Evolutionary conservation across 1,140 invertebrate species (phyloP).

Genomic region (Acromyrmex charruanus): DNA sequence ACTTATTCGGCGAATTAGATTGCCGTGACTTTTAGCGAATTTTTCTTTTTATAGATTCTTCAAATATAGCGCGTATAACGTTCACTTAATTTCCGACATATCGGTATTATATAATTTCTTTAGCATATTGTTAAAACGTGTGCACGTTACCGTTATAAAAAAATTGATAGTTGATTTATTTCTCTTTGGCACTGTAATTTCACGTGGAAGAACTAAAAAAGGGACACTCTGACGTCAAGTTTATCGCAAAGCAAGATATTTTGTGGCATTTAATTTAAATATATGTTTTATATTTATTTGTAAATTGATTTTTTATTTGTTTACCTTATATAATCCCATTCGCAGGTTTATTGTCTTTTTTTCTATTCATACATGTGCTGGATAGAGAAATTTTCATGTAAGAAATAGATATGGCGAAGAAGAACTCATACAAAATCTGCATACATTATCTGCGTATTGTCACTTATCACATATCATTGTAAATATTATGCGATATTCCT

Average conservation of each 20-base stretch:
- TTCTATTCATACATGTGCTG: background rate
- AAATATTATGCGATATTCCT: slow-evolving; percentile 40
- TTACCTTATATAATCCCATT: slow-evolving; percentile 49
- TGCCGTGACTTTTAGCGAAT: slow-evolving; percentile 26
- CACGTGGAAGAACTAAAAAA: slow-evolving; percentile 35
- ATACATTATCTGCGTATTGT: background rate
- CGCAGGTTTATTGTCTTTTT: slow-evolving; percentile 16
- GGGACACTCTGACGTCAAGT: slow-evolving; percentile 42
- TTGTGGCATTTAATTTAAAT: slow-evolving; percentile 81
- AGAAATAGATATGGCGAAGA: background rate
- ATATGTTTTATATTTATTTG: slow-evolving; percentile 80
- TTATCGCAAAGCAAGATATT: slow-evolving; percentile 66
- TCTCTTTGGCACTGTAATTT: slow-evolving; percentile 60
- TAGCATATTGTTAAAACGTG: background rate
- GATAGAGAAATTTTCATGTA: background rate
- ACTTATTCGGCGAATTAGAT: slow-evolving; percentile 24
- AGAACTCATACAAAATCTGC: slow-evolving; percentile 27
- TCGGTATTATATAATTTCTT: slow-evolving; percentile 18
- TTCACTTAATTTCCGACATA: slow-evolving; percentile 33
- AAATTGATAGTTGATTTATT: slow-evolving; percentile 6
- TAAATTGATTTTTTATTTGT: slow-evolving; percentile 72
- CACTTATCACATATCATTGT: slow-evolving; percentile 68
- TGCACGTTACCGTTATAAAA: slow-evolving; percentile 34
- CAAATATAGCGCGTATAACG: slow-evolving; percentile 24
- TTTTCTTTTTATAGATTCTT: slow-evolving; percentile 35